Evolutionary conservation across 1,140 invertebrate species (phyloP).

Genomic region (Choristoneura fumiferana): DNA sequence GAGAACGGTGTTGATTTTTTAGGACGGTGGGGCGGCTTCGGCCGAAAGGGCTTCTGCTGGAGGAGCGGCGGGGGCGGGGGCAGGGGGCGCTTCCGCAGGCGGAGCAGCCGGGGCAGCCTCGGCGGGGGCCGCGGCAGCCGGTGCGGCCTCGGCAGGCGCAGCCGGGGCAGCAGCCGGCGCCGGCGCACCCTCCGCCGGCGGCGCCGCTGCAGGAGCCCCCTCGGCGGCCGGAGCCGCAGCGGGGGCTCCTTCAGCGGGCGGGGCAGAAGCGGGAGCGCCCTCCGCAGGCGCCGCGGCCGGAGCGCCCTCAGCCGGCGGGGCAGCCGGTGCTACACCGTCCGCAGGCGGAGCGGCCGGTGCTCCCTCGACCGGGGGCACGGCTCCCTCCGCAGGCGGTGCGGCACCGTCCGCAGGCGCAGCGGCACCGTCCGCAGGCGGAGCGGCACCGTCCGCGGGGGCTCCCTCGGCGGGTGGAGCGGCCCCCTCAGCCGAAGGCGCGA

Average conservation of each 20-base stretch:
- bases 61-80: slow-evolving; percentile 34
- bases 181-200: slow-evolving; percentile 25
- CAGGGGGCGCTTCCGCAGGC: slow-evolving; percentile 28
- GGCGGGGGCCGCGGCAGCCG: slow-evolving; percentile 54
- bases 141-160: slow-evolving; percentile 41
- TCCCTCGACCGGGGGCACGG: too few species aligned
- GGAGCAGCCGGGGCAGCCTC: slow-evolving; percentile 42
- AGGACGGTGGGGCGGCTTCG: slow-evolving; percentile 17
- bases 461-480: neutral
- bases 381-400: too few species aligned
- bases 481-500: too few species aligned
- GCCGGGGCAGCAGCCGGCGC: slow-evolving; percentile 10
- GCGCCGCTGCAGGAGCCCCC: slow-evolving; percentile 29
- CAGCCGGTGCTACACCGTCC: too few species aligned
- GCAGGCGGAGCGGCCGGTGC: too few species aligned
- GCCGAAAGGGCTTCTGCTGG: slow-evolving; percentile 24
- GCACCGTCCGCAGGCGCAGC: slow-evolving; percentile 26
- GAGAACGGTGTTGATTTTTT: slow-evolving; percentile 11
- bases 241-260: too few species aligned
- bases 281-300: too few species aligned
- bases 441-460: slow-evolving; percentile 6
- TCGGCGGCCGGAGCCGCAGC: slow-evolving; percentile 47
- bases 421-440: neutral
- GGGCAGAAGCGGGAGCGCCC: too few species aligned
- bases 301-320: too few species aligned